Percentiles rank a stretch among this genome's conserved stretches.
Conservation (phyloP, 92 coral and sea anemone species). For the Phenganax stokvisi region DNA sequence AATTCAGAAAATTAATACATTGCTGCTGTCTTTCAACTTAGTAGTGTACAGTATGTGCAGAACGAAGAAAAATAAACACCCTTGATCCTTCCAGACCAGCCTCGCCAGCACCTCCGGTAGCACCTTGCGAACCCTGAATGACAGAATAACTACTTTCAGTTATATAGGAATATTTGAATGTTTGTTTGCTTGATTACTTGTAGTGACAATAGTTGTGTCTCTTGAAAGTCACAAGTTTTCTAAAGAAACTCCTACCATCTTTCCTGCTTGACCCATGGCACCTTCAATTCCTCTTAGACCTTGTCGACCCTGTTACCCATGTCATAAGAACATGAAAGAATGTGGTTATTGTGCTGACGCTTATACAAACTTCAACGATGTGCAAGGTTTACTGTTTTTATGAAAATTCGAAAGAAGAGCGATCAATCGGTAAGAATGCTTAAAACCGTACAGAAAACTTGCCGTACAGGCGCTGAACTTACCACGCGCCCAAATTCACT, state of each 20-base stretch:
- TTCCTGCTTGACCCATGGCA: background rate
- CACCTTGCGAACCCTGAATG: slow-evolving; percentile 19
- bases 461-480: background rate
- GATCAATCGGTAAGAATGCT: background rate
- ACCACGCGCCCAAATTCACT: no score
- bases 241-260: background rate
- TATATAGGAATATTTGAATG: no score
- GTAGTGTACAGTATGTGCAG: no score
- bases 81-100: background rate
- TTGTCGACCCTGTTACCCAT: slow-evolving; percentile 18
- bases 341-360: background rate
- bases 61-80: background rate
- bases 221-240: background rate
- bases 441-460: background rate
- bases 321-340: background rate
- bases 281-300: slow-evolving; percentile 2
- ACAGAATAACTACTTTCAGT: background rate
- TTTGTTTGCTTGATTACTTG: no score
- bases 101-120: slow-evolving; percentile 1
- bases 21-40: no score
- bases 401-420: no score
- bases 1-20: no score
- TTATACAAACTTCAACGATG: background rate
- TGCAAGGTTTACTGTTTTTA: no score
- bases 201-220: background rate